Percentiles rank a stretch among this genome's conserved stretches.
Evolutionary conservation across 1,140 invertebrate genomes (phyloP).

Genomic region (Bombus confusus): DNA sequence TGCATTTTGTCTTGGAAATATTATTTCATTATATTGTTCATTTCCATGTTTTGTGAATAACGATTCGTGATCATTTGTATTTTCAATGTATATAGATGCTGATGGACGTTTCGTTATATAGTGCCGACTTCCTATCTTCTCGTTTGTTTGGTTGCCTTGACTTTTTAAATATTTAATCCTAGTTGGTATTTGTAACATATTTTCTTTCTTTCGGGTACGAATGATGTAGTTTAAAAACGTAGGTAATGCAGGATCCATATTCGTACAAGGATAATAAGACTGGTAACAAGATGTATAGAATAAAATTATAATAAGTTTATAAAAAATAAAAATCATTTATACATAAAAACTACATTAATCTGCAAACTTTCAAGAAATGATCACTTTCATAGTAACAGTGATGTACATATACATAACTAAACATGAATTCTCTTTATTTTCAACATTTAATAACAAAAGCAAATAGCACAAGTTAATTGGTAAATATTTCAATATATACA

Average conservation of each 20-base stretch:
- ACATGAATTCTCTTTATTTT: too few relatives aligned
- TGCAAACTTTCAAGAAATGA: too few relatives aligned
- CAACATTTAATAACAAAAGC: not conserved
- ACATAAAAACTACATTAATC: too few relatives aligned
- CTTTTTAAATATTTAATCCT: not conserved
- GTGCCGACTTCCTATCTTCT: too few relatives aligned
- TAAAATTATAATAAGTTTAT: too few relatives aligned
- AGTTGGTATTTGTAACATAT: not conserved
- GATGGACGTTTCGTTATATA: not conserved
- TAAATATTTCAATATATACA: not conserved
- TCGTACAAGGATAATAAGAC: not conserved
- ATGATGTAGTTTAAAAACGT: constrained; percentile 12
- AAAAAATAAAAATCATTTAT: too few relatives aligned
- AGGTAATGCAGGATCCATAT: not conserved
- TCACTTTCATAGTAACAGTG: too few relatives aligned
- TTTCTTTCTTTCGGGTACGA: not conserved
- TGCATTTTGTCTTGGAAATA: not conserved
- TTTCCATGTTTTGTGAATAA: not conserved
- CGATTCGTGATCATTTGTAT: too few relatives aligned
- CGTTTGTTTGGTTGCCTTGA: not conserved
- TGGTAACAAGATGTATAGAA: not conserved
- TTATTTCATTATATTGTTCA: not conserved
- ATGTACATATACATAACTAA: too few relatives aligned
- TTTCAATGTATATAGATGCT: too few relatives aligned
- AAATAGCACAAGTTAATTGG: not conserved